phyloP scores from a whole-genome alignment of 2,888 invertebrate genomes.

The Notodonta ziczac region DNA sequence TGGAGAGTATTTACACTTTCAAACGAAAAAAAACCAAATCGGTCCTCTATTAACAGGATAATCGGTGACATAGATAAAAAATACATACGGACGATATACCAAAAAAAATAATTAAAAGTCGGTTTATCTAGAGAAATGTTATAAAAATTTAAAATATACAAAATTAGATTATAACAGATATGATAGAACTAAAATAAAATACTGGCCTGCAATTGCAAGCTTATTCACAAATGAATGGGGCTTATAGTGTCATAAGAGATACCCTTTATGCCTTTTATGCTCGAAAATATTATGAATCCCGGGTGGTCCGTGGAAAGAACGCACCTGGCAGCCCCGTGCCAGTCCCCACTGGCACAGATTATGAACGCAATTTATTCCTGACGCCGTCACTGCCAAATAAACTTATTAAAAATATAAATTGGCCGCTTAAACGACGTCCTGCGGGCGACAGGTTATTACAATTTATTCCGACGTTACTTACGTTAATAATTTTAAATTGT shows the following conservation, averaged over 20 bases:
- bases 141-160: no score
- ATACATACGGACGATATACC: no score
- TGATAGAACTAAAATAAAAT: no score
- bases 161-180: no score
- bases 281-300: not conserved
- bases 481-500: not conserved
- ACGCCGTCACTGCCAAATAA: constrained; percentile 27
- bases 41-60: no score
- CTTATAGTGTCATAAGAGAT: not conserved
- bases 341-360: constrained; percentile 22
- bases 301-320: not conserved
- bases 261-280: no score
- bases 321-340: constrained; percentile 3
- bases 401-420: constrained; percentile 41
- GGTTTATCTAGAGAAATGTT: no score
- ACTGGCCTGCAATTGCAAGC: not conserved
- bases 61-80: no score
- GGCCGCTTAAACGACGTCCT: constrained; percentile 19
- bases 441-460: constrained; percentile 17
- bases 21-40: no score
- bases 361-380: constrained; percentile 34
- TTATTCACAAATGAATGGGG: not conserved
- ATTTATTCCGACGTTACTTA: not conserved
- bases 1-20: no score
- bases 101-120: no score